phyloP scores from a whole-genome alignment of 1,140 invertebrate species.

The Eriosoma lanigerum region DNA sequence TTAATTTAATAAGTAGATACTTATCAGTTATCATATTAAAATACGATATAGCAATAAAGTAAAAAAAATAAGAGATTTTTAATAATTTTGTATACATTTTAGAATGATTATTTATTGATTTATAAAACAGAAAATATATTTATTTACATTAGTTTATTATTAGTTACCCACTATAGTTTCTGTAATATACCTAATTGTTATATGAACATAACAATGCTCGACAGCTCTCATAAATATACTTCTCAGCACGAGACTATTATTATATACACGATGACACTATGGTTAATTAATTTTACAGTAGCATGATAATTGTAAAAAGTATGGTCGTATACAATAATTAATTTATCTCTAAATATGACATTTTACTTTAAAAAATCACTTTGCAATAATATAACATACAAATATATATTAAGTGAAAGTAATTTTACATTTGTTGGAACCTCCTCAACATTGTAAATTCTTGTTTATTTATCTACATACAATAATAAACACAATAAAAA shows the following conservation, averaged over 20 bases:
- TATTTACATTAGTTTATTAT: too few relatives aligned
- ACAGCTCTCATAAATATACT: neutral
- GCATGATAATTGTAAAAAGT: neutral
- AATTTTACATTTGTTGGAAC: neutral
- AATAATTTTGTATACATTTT: too few relatives aligned
- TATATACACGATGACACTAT: neutral
- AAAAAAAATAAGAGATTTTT: too few relatives aligned
- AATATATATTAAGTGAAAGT: constrained; percentile 28
- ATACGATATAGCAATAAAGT: too few relatives aligned
- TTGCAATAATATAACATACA: neutral
- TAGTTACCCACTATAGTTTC: too few relatives aligned
- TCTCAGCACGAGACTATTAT: neutral
- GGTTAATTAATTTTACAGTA: constrained; percentile 20
- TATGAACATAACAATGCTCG: neutral
- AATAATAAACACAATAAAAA: constrained; percentile 2
- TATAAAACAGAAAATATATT: too few relatives aligned
- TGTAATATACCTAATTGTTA: too few relatives aligned
- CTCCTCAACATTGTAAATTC: neutral
- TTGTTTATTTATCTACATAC: neutral
- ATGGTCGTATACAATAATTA: neutral
- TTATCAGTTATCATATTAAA: too few relatives aligned
- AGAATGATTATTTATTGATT: too few relatives aligned
- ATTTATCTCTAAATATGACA: neutral
- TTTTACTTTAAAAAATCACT: constrained; percentile 10
- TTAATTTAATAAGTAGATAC: too few relatives aligned